Evolutionary conservation across 1,140 invertebrate species (phyloP).

Genomic region (Pseudachorutes palmiensis): DNA sequence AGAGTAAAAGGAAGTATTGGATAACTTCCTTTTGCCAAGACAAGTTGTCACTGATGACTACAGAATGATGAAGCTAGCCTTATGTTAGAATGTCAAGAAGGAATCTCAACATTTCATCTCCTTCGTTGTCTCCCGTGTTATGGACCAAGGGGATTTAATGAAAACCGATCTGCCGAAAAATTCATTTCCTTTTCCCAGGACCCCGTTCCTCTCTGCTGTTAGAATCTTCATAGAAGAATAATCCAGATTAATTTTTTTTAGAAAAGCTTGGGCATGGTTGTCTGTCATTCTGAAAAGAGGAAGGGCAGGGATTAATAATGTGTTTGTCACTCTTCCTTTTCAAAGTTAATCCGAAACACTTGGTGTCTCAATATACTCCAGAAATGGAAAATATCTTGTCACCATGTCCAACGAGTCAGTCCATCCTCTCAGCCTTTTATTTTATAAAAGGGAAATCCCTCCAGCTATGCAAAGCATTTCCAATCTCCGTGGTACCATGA

Average conservation of each 20-base stretch:
- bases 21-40: too few species aligned
- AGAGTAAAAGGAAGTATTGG: too few species aligned
- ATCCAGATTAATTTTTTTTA: constrained; percentile 6
- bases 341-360: constrained; percentile 1
- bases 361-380: neutral
- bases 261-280: neutral
- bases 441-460: too few species aligned
- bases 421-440: neutral
- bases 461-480: neutral
- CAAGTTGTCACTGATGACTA: too few species aligned
- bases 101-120: too few species aligned
- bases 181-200: too few species aligned
- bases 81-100: too few species aligned
- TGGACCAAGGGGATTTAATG: too few species aligned
- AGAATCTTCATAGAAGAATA: too few species aligned
- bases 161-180: neutral
- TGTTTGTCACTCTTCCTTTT: constrained; percentile 2
- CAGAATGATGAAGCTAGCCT: too few species aligned
- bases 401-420: neutral
- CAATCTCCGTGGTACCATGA: neutral
- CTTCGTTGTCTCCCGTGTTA: too few species aligned
- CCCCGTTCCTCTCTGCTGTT: too few species aligned
- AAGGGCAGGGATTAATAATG: neutral
- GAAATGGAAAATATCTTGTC: neutral
- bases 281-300: neutral